These are phyloP conservation scores for Crypturellus undulatus DNA, from an alignment of 2,113 vertebrate species.

Conservation along the genomic window DNA sequence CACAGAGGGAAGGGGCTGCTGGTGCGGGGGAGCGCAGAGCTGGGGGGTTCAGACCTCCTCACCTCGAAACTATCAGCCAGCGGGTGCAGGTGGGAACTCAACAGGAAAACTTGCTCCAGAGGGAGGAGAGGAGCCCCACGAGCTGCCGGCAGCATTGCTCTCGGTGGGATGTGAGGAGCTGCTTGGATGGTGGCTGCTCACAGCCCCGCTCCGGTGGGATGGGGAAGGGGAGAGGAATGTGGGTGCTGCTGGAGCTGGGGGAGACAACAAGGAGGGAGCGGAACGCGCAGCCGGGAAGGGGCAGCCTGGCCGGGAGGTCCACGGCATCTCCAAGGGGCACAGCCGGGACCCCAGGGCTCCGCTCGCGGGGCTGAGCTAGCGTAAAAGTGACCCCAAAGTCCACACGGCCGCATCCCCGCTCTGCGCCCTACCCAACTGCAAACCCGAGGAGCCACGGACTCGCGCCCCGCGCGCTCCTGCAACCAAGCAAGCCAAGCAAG, in stretches of 20 bases:
- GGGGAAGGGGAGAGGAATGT: neutral
- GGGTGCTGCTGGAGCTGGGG: neutral
- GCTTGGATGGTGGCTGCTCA: neutral
- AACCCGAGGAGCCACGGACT: neutral
- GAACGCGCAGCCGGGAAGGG: neutral
- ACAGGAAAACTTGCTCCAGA: neutral
- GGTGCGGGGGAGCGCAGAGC: neutral
- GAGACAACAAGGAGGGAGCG: neutral
- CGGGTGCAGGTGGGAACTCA: neutral
- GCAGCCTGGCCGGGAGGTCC: neutral
- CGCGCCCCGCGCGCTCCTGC: slow-evolving; percentile 17
- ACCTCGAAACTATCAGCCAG: neutral
- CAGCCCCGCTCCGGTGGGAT: neutral
- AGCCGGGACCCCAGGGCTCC: neutral
- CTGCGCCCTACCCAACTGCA: slow-evolving; percentile 29
- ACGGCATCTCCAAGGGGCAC: neutral
- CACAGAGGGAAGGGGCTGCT: neutral
- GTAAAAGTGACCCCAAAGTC: neutral
- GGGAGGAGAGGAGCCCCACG: neutral
- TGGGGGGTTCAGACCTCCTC: neutral
- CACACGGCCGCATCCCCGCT: neutral
- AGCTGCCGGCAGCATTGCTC: neutral
- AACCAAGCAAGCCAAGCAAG: slow-evolving; percentile 59
- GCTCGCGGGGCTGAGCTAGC: neutral
- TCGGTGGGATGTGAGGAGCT: neutral